Evolutionary conservation across 2,113 vertebrate species (phyloP).

Genomic region (Lepidothrix coronata): DNA sequence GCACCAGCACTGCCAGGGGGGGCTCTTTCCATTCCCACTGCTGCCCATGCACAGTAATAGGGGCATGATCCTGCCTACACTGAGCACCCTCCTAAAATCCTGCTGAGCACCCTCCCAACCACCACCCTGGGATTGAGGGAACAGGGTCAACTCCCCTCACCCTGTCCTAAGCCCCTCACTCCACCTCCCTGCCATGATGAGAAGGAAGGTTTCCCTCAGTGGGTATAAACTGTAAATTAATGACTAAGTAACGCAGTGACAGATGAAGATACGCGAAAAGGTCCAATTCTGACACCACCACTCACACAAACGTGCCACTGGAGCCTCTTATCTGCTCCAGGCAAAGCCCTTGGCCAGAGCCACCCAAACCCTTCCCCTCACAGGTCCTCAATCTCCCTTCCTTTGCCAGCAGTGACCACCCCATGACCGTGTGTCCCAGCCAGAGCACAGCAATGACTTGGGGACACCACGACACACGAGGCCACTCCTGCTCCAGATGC

Average conservation of each 20-base stretch:
- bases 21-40: not conserved
- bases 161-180: fast-evolving
- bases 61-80: not conserved
- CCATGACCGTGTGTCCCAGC: not conserved
- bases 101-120: not conserved
- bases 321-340: not conserved
- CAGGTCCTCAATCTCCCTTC: not conserved
- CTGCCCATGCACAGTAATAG: not conserved
- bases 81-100: not conserved
- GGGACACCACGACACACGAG: fast-evolving
- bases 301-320: fast-evolving
- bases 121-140: too few species aligned
- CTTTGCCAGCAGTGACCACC: not conserved
- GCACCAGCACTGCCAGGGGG: not conserved
- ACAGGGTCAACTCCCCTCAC: not conserved
- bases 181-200: fast-evolving
- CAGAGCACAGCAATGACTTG: fast-evolving
- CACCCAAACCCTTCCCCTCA: not conserved
- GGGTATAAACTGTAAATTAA: not conserved
- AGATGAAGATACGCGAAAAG: not conserved
- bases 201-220: not conserved
- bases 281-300: fast-evolving
- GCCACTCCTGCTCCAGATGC: not conserved
- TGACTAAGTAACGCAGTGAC: fast-evolving
- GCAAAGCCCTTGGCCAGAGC: not conserved